Evolutionary conservation across 2,797 vertebrate species (phyloP).

Genomic region (Allobates femoralis): DNA sequence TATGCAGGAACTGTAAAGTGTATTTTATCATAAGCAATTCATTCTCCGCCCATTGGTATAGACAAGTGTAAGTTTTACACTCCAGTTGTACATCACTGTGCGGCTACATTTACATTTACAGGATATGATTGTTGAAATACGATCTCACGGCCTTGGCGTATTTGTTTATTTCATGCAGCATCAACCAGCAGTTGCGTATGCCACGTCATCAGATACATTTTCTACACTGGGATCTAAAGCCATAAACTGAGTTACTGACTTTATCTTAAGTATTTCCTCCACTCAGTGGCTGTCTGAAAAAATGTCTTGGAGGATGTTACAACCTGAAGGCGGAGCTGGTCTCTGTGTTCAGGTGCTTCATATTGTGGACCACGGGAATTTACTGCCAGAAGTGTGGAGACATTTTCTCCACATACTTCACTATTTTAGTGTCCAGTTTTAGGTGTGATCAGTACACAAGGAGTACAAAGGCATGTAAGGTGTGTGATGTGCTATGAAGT

Average conservation of each 20-base stretch:
- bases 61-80: not conserved
- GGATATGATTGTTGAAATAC: not conserved
- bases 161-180: not conserved
- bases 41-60: not conserved
- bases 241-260: slow-evolving; percentile 51
- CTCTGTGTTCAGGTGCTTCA: slow-evolving; percentile 54
- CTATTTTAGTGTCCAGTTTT: not conserved
- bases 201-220: not conserved
- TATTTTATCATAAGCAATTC: not conserved
- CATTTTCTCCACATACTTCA: slow-evolving; percentile 12
- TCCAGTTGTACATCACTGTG: not conserved
- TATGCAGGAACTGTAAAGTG: slow-evolving; percentile 31
- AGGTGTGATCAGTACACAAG: slow-evolving; percentile 17
- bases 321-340: slow-evolving; percentile 55
- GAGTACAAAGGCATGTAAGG: not conserved
- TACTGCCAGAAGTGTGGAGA: slow-evolving; percentile 49
- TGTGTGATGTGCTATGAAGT: slow-evolving; percentile 52
- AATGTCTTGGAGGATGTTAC: slow-evolving; percentile 22
- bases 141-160: slow-evolving; percentile 1
- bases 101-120: not conserved
- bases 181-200: not conserved
- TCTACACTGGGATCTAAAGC: slow-evolving; percentile 50
- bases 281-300: slow-evolving; percentile 2
- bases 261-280: slow-evolving; percentile 25
- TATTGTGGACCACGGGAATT: slow-evolving; percentile 41